A percentile compares a stretch with the other conserved stretches of the same genome.
Conservation (phyloP, 2,113 vertebrate species). For the Gambusia holbrooki region DNA sequence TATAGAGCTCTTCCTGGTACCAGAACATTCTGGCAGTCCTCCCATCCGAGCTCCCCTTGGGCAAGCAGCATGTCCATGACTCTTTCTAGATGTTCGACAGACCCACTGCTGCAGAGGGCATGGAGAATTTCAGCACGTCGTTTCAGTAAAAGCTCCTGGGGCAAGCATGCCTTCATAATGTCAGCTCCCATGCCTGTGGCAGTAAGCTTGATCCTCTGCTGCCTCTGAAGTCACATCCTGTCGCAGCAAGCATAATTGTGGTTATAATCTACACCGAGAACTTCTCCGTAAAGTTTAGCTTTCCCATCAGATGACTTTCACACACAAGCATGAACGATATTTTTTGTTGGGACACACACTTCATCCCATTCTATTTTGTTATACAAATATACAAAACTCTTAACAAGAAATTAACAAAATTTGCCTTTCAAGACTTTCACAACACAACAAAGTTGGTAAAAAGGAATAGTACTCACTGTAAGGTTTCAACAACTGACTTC, state of each 20-base stretch:
- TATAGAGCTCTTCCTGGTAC: conserved; percentile 72
- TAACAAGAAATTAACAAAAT: not conserved
- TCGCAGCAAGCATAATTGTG: not conserved
- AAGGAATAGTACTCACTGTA: not conserved
- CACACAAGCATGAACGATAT: not conserved
- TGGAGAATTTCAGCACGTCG: conserved; percentile 80
- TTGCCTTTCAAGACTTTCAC: not conserved
- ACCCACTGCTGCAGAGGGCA: conserved; percentile 77
- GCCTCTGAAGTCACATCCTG: conserved; percentile 5
- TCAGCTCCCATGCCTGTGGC: conserved; percentile 19
- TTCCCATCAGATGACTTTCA: not conserved
- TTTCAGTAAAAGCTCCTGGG: conserved; percentile 74
- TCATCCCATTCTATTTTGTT: not conserved
- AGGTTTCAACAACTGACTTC: not conserved
- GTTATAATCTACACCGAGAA: not conserved
- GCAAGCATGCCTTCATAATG: conserved; percentile 65
- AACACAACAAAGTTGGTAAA: not conserved
- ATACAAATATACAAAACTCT: not conserved
- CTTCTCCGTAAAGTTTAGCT: not conserved
- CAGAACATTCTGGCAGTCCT: conserved; percentile 82
- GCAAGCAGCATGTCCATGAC: conserved; percentile 84
- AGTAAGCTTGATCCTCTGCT: not conserved
- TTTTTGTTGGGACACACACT: not conserved
- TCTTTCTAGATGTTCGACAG: conserved; percentile 80
- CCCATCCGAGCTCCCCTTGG: conserved; percentile 79